These are phyloP conservation scores for Drosophila monieri DNA, from an alignment of 2,888 invertebrate species.

Conservation along the genomic window DNA sequence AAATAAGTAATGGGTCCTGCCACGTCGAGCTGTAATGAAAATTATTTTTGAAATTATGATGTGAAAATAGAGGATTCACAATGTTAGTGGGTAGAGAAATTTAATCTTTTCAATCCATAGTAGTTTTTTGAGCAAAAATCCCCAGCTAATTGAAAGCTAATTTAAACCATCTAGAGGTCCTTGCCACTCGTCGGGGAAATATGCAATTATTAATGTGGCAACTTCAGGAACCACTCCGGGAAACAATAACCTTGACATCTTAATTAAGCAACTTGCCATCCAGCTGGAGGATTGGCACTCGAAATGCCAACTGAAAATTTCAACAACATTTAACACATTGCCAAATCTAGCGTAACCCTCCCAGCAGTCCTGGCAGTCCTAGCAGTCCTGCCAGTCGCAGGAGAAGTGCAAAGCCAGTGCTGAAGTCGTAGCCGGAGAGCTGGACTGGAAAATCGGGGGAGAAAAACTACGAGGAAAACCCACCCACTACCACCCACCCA, in stretches of 20 bases:
- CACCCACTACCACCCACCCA: slow-evolving; percentile 40
- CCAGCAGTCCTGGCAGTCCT: neutral
- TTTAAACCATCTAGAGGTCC: neutral
- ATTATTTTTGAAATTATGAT: neutral
- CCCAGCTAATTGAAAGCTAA: neutral
- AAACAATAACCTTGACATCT: slow-evolving; percentile 69
- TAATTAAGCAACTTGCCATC: slow-evolving; percentile 67
- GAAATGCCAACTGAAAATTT: slow-evolving; percentile 64
- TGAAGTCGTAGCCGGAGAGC: slow-evolving; percentile 21
- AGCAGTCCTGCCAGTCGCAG: neutral
- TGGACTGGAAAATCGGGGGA: slow-evolving; percentile 35
- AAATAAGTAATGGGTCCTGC: slow-evolving; percentile 27
- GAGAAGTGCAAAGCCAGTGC: slow-evolving; percentile 40
- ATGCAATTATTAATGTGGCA: slow-evolving; percentile 19
- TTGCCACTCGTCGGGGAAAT: neutral
- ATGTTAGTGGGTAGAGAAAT: too few species aligned
- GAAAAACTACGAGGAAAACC: slow-evolving; percentile 45
- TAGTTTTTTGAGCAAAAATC: neutral
- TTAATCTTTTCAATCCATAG: neutral
- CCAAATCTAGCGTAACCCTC: slow-evolving; percentile 74
- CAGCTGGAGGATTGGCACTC: slow-evolving; percentile 56
- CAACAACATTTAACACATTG: slow-evolving; percentile 79
- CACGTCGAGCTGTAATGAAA: slow-evolving; percentile 7
- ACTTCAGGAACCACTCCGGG: slow-evolving; percentile 21
- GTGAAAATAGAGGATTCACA: neutral